Percentiles rank a stretch among this genome's conserved stretches.
phyloP scores from a whole-genome alignment of 2,888 invertebrate genomes.

The Invenusta paracnida region DNA sequence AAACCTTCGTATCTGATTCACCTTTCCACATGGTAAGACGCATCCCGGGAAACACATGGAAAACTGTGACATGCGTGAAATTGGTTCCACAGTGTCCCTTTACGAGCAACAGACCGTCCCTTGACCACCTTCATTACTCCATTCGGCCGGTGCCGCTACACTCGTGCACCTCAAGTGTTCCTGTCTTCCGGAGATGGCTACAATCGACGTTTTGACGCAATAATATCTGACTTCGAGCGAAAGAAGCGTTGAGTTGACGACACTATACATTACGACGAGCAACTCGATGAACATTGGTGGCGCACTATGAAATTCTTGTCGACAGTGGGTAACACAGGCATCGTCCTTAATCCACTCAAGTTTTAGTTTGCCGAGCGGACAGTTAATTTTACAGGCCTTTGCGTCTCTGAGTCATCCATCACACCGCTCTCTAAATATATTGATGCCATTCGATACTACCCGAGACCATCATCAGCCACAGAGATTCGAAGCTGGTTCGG shows the following conservation, averaged over 20 bases:
- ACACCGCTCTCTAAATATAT: not conserved
- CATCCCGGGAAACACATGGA: slow-evolving; percentile 45
- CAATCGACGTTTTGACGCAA: not conserved
- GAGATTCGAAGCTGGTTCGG: not conserved
- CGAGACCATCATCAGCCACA: not conserved
- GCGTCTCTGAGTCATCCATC: not conserved
- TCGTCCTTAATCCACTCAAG: not conserved
- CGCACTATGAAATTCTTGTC: not conserved
- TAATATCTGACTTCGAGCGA: not conserved
- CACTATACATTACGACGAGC: not conserved
- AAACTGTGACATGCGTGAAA: slow-evolving; percentile 46
- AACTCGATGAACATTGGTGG: not conserved
- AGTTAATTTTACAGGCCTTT: not conserved
- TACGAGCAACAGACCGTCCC: slow-evolving; percentile 43
- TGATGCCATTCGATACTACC: not conserved
- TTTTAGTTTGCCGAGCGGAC: not conserved
- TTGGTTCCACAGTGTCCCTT: slow-evolving; percentile 45
- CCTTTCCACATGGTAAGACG: slow-evolving; percentile 45
- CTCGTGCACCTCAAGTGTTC: not conserved
- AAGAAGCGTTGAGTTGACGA: not conserved
- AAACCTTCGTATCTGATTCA: not conserved
- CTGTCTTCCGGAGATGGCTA: not conserved
- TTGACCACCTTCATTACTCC: not conserved
- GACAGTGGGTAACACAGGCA: not conserved
- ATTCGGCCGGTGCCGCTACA: not conserved